Conservation (phyloP, 2,113 vertebrate genomes). For the Hypanus sabinus region DNA sequence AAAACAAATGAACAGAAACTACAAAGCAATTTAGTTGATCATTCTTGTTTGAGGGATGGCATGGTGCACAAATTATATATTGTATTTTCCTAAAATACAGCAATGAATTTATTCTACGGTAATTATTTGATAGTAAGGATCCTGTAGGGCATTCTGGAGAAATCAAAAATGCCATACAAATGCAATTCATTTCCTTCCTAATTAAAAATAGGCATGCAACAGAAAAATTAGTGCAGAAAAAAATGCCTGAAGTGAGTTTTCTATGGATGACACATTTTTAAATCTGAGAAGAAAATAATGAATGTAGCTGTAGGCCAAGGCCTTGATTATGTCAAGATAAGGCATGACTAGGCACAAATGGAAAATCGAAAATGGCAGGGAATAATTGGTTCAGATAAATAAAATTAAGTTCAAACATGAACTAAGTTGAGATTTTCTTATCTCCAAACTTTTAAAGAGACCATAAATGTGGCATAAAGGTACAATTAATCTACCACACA, state of each 20-base stretch:
- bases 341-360: background rate
- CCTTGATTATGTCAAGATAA: slow-evolving; percentile 17
- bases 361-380: background rate
- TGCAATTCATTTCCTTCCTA: background rate
- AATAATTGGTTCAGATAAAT: background rate
- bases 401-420: background rate
- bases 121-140: background rate
- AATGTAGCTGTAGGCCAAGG: background rate
- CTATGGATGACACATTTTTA: background rate
- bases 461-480: background rate
- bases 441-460: background rate
- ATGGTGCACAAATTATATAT: background rate
- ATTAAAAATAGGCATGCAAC: background rate
- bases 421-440: background rate
- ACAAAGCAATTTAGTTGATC: background rate
- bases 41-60: background rate
- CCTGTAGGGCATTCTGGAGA: background rate
- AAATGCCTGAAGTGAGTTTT: background rate
- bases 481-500: background rate
- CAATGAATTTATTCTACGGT: background rate
- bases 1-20: background rate
- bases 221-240: background rate
- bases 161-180: background rate
- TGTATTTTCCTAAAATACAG: background rate
- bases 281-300: background rate